Evolutionary conservation across 2,113 vertebrate genomes (phyloP), one percentile per base, ranked within the genome.

Genomic region (Zosterops lateralis): DNA sequence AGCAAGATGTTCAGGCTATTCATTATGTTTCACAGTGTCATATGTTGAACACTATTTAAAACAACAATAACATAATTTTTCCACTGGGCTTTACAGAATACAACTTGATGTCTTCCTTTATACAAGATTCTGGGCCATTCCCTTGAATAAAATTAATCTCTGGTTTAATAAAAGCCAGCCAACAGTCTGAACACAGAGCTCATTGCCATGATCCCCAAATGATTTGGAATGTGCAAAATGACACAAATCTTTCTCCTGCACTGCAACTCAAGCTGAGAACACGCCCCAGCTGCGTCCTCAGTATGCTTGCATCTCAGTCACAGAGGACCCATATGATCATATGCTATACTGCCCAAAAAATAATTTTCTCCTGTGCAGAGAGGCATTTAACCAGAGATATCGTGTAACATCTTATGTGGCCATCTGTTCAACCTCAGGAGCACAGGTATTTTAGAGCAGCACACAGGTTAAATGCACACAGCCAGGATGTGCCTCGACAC

Each of bases 391-490:
- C 29, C 62, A 77, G 80, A 73, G 60, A 56, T 89, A 95, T 16
- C n/a, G 0, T 73, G 64, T 75, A 88, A 65, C 76, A 72, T 77
- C 64, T 76, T 94, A 56, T 44, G 8, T 31, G 48, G 36, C 94
- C 89, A 96, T 94, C 95, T 96, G 89, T 90, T 91, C 85, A 78
- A 62, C 50, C 62, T 75, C 14, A 1, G 38, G 85, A 74, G 75
- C 73, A 82, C 89, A 95, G 94, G 96, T 95, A 95, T 88, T 94
- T 91, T 21, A 64, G 67, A 92, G 71, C 58, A 91, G 48, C 61
- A 48, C 48, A 7, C 70, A 91, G 77, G 78, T 94, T 89, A 87
- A 72, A 83, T 20, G 42, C 1, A 0, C 3, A 0, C 44, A 77
- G 67, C 22, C 32, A 86, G 26, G 38, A 26, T 20, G 20, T 29